Evolutionary conservation across 1,140 invertebrate genomes (phyloP).

Genomic region (Sycophila sp.): DNA sequence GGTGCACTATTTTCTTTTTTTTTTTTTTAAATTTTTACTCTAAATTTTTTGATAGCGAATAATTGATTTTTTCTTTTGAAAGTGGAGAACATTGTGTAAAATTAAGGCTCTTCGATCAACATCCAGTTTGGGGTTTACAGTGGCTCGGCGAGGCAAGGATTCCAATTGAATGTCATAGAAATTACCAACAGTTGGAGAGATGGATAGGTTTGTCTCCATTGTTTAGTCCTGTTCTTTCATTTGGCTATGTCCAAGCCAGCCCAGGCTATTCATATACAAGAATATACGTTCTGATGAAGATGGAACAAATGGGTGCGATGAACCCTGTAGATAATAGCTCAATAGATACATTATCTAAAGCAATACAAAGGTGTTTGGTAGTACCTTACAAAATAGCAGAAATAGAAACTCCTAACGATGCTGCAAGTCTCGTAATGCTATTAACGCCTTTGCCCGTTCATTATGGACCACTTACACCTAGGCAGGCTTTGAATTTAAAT

Average conservation of each 20-base stretch:
- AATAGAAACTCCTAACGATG: conserved; percentile 53
- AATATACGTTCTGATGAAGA: conserved; percentile 60
- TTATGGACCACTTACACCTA: conserved; percentile 59
- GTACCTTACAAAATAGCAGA: conserved; percentile 57
- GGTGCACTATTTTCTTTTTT: conserved; percentile 11
- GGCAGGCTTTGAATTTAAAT: conserved; percentile 59
- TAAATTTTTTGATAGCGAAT: not conserved
- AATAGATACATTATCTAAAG: conserved; percentile 53
- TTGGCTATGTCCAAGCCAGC: conserved; percentile 62
- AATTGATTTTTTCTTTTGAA: not conserved
- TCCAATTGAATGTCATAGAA: conserved; percentile 55
- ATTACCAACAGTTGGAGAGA: conserved; percentile 61
- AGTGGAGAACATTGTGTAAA: conserved; percentile 53
- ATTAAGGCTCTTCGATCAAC: conserved; percentile 59
- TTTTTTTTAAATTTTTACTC: not conserved
- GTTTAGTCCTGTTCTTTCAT: conserved; percentile 55
- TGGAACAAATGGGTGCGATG: conserved; percentile 50
- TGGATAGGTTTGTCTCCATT: conserved; percentile 59
- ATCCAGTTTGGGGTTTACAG: conserved; percentile 62
- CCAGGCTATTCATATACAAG: conserved; percentile 58
- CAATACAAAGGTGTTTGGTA: conserved; percentile 57
- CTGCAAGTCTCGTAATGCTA: conserved; percentile 54
- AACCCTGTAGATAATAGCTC: conserved; percentile 49
- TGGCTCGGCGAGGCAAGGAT: conserved; percentile 61
- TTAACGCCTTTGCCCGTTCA: conserved; percentile 51